Base-by-base conservation (phyloP, 2,888 invertebrate genomes). In the Oscheius onirici region DNA sequence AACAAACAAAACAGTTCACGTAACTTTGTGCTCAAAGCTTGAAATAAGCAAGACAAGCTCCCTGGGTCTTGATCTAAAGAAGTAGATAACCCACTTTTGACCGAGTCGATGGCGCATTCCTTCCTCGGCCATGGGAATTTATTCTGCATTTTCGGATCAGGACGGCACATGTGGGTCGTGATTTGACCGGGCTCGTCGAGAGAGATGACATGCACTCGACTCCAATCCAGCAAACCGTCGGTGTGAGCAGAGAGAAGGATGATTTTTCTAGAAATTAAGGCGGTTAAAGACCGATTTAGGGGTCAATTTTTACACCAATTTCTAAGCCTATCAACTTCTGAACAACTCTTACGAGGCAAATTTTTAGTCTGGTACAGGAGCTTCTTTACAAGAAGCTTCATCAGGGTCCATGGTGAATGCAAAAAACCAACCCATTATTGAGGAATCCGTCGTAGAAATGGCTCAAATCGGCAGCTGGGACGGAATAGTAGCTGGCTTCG, bases 361-460 rank as follows among this genome's bases (percentile, higher is more conserved):
- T n/a, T n/a, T n/a, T n/a, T n/a, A n/a, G n/a, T n/a, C n/a, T n/a
- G n/a, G n/a, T n/a, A n/a, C n/a, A n/a, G n/a, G n/a, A n/a, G n/a
- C n/a, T n/a, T n/a, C n/a, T n/a, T n/a, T n/a, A n/a, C n/a, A n/a
- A n/a, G n/a, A n/a, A n/a, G n/a, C n/a, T n/a, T n/a, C n/a, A n/a
- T n/a, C n/a, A n/a, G n/a, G n/a, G n/a, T n/a, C n/a, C n/a, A n/a
- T n/a, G n/a, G n/a, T n/a, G n/a, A n/a, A n/a, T n/a, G n/a, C n/a
- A n/a, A 17, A 22, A 52, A 22, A 52, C 34, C 5, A 34, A 34
- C 52, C 52, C 57, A 13, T 57, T 57, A 20, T 57, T 26, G 13
- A 57, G n/a, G 20, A 57, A 57, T 5, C 57, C 57, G 28, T 57
- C 40, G 57, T 57, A 57, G 20, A 57, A 57, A 57, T 57, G 57